Conservation (phyloP, 2,797 vertebrate genomes). For the Xenops minutus region DNA sequence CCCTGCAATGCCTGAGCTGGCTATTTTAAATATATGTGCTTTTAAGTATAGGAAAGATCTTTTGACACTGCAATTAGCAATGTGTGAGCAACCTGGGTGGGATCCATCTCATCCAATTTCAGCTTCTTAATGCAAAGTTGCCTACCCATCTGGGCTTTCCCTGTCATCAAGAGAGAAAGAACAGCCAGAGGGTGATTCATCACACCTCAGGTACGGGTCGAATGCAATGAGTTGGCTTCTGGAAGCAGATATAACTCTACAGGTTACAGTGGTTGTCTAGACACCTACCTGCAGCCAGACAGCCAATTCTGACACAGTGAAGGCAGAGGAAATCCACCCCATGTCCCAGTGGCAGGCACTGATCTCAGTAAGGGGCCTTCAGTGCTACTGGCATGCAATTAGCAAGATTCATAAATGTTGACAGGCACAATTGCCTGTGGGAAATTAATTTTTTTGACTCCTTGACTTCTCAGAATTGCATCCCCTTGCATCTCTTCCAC, state of each 20-base stretch:
- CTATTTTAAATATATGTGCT: fast-evolving
- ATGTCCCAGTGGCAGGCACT: neutral
- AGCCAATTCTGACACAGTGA: neutral
- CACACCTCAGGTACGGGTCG: neutral
- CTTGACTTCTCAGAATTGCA: neutral
- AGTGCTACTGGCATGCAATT: neutral
- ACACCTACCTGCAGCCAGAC: neutral
- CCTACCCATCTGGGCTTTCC: neutral
- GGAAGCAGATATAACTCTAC: neutral
- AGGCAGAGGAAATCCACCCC: neutral
- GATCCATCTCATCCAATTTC: neutral
- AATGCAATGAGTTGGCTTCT: neutral
- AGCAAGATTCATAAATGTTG: neutral
- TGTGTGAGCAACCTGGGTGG: conserved; percentile 16
- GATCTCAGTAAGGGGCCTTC: neutral
- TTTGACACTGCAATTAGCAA: neutral
- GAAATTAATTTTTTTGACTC: neutral
- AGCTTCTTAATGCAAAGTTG: neutral
- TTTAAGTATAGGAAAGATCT: neutral
- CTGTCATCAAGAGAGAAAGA: neutral
- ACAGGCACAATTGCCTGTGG: neutral
- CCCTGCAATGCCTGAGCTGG: neutral
- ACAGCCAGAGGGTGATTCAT: conserved; percentile 9
- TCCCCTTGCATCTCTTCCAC: neutral
- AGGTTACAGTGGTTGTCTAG: neutral